These are phyloP conservation scores for Ellobium chinense DNA, from an alignment of 2,888 invertebrate species.

Conservation along the genomic window DNA sequence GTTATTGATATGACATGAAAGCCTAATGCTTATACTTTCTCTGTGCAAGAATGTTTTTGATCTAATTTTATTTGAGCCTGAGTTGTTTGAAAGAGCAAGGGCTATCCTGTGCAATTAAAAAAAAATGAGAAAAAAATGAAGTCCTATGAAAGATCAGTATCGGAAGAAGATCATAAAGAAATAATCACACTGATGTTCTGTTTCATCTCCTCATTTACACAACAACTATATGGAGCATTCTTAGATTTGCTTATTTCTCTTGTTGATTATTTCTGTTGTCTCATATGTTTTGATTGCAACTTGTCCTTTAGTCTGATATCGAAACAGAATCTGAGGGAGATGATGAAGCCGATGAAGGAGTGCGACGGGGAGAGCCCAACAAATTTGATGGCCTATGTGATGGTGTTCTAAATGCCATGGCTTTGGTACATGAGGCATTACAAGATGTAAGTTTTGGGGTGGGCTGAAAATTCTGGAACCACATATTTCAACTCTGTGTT, in stretches of 20 bases:
- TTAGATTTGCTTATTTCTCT: not conserved
- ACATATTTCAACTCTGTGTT: too few relatives aligned
- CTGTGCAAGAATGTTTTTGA: too few relatives aligned
- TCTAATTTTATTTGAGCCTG: too few relatives aligned
- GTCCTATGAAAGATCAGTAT: too few relatives aligned
- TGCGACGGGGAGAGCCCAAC: conserved; percentile 68
- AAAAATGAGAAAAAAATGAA: too few relatives aligned
- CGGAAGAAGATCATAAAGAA: too few relatives aligned
- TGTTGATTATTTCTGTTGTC: not conserved
- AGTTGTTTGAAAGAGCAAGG: too few relatives aligned
- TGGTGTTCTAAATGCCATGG: conserved; percentile 73
- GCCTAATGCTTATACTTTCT: too few relatives aligned
- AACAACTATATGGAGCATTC: not conserved
- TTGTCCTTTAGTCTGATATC: conserved; percentile 32
- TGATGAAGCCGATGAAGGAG: conserved; percentile 63
- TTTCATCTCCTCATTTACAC: not conserved
- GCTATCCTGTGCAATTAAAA: too few relatives aligned
- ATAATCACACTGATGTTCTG: too few relatives aligned
- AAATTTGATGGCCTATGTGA: conserved; percentile 78
- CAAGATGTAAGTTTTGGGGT: conserved; percentile 73
- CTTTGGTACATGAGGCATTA: conserved; percentile 73
- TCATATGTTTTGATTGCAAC: not conserved
- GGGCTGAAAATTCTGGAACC: too few relatives aligned
- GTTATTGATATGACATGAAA: too few relatives aligned
- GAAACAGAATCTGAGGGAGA: conserved; percentile 49